Conservation (phyloP, 2,797 vertebrate species). For the Lutra lutra region DNA sequence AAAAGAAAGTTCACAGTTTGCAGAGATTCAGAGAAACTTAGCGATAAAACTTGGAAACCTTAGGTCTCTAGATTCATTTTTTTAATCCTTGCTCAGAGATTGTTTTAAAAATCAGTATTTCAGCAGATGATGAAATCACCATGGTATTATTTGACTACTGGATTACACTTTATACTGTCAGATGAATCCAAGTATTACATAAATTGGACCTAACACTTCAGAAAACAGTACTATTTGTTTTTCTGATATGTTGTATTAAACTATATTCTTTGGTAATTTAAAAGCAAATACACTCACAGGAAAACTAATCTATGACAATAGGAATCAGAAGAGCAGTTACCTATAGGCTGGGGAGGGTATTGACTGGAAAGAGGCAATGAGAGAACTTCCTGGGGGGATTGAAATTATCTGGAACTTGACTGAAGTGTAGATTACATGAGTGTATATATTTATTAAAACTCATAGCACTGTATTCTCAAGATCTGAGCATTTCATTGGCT, state of each 20-base stretch:
- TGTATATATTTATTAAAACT: conserved; percentile 8
- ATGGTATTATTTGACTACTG: background rate
- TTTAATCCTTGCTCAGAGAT: background rate
- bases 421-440: background rate
- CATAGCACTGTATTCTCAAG: background rate
- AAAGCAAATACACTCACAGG: background rate
- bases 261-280: background rate
- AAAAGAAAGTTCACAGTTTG: background rate
- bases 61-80: background rate
- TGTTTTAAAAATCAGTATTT: conserved; percentile 44
- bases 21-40: background rate
- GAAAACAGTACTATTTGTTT: conserved; percentile 21
- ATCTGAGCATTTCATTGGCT: background rate
- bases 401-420: background rate
- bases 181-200: background rate
- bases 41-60: background rate
- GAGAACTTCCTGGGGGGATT: background rate
- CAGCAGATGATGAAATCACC: background rate
- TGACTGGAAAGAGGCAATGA: background rate
- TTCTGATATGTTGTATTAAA: background rate
- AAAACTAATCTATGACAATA: background rate
- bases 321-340: background rate
- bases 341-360: background rate
- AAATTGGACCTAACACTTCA: conserved; percentile 43
- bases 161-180: conserved; percentile 35